Evolutionary conservation across 2,113 vertebrate species (phyloP), one percentile per base, ranked within the genome.

Genomic region (Ptilorrhoa leucosticta): DNA sequence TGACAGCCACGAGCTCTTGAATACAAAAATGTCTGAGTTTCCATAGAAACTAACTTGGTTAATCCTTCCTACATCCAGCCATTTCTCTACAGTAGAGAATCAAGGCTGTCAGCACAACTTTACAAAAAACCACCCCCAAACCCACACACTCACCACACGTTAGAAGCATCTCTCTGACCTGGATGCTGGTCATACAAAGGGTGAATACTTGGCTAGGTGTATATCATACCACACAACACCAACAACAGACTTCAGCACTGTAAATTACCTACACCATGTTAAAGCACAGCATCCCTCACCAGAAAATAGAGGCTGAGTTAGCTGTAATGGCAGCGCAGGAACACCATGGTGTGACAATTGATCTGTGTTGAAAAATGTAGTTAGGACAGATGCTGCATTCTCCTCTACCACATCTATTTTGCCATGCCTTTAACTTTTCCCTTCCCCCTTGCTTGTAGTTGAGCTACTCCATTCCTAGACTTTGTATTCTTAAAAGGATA

Each of bases 31-130:
- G 87, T 60, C 87, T 83, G 69, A 56, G 93, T 96, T 96, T 89
- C 94, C 89, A 96, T 97, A 87, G 96, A 89, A 97, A 97, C 94
- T 68, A 57, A 89, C 65, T 89, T 82, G 26, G 40, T 63, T 95
- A 87, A 90, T 94, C 80, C 79, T 93, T 76, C 39, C 64, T 92
- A 39, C 79, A 84, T 39, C 65, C 81, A 92, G 66, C 42, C 70
- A 71, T 78, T 95, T 93, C 64, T 87, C 39, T 71, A 31, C 61
- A 66, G 56, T 14, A 60, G 33, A 82, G 65, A 81, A 63, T 64
- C n/a, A 31, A 77, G 57, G 80, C 69, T 89, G 44, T 78, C 75
- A 92, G 82, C 83, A 87, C 37, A 87, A 84, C 75, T n/a, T n/a
- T 44, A 47, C 50, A 9, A 11, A 58, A 76, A 80, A 28, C 10